Evolutionary conservation across 2,797 vertebrate genomes (phyloP), one percentile per base, ranked within the genome.

Genomic region (Alauda arvensis): DNA sequence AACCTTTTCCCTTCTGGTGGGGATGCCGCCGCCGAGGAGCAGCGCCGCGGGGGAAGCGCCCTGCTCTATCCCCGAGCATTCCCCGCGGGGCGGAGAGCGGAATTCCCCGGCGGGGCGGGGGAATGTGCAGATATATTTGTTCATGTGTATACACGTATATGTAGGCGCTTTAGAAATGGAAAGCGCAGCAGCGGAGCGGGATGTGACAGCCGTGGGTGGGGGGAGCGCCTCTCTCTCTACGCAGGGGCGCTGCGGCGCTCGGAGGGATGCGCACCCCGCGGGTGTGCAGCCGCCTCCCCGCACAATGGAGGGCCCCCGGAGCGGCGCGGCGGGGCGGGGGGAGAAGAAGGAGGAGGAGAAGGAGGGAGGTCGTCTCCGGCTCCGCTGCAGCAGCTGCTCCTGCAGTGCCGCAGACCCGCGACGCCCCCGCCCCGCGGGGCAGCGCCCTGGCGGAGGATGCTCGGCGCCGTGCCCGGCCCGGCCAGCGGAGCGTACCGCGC

Each of bases 291-390:
- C 62, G 40, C 45, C 31, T 65, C 69, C 67, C 68, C 59, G 88
- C 95, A 97, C 96, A 96, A 96, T 93, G 91, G 94, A 88, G 87
- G 19, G 80, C 51, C 60, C 85, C 80, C 53, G 20, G 59, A 40
- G 51, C 29, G 49, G 68, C 25, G n/a, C 6, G 26, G 71, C 7
- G 45, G 33, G 67, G 40, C 20, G 25, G 17, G n/a, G 60, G 63
- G 39, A 37, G 51, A 40, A 42, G 6, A 4, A 39, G 76, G 40
- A 61, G 40, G 17, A 57, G 45, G 37, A 76, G 55, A 18, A 49
- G 39, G 49, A 40, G 65, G 70, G 45, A 77, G 88, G 79, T 68
- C 37, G 62, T 80, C 77, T 28, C 52, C 4, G 3, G 39, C 60
- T 77, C 34, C 18, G 88, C 90, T 53, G 94, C 90, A 59, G 94